Base-by-base conservation (phyloP, 1,140 invertebrate species). In the Bicyclus anynana region DNA sequence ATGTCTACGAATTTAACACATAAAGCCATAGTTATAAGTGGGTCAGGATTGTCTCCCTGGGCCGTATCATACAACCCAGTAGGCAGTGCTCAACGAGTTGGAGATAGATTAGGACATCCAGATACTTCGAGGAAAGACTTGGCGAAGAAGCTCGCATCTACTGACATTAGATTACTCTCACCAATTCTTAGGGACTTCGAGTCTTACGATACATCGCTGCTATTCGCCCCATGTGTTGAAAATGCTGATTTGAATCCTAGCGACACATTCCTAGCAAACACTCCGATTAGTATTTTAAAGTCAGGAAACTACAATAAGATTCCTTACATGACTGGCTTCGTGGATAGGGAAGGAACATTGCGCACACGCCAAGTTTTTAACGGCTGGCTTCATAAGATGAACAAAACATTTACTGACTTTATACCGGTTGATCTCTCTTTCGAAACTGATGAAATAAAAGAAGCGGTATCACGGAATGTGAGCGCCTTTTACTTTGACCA, bases 21-120 rank as follows among this genome's bases (percentile, higher is more conserved):
- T 53, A 87, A 90, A 62, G 91, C 86, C 13, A 79, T 90, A 27
- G 80, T 89, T 37, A 85, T 92, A 76, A 93, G 93, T 80, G 94
- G 93, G 3, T 91, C 92, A 5, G 91, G 91, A n/a, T 73, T 94
- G 27, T 90, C 91, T 63, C 90, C 92, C 2, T 94, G 93, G 93
- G 91, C 93, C 9, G 84, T 93, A 1, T 80, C 92, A n/a, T 84
- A 89, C 35, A 83, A 92, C 49, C 90, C 92, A 0, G 59, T 89
- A 3, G 80, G 87, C n/a, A 71, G 77, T 27, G 83, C 84, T n/a
- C 10, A 69, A 44, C 27, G 66, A 12, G 55, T 87, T 9, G 76
- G 72, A 1, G 57, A 53, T 12, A 74, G 72, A 61, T 59, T 87
- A 18, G 66, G 69, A 12, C 80, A 84, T 33, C 61, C 55, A 13